Base-by-base conservation (phyloP, 2,113 vertebrate species). In the Arothron firmamentum region DNA sequence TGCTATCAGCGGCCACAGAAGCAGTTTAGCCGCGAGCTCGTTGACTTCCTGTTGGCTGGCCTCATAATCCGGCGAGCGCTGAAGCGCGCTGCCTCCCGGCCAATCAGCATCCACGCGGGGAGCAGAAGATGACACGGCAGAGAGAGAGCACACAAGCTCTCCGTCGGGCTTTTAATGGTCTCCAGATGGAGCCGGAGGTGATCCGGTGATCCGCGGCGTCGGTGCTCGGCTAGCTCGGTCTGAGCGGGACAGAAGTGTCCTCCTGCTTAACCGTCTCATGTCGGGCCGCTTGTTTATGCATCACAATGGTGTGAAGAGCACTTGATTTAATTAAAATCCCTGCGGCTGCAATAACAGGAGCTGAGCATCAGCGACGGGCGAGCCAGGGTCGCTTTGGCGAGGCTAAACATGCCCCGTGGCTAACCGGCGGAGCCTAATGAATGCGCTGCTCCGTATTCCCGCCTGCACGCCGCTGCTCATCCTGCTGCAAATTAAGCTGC, bases 321-420 rank as follows among this genome's bases (percentile, higher is more conserved):
- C 61, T 72, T 52, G 49, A 72, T 75, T 59, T 72, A 62, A 69
- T 75, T 65, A 62, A 75, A 59, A 54, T 38, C 41, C 61, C 20
- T 19, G 19, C 4, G 12, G 64, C 72, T 65, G 56, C 53, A 34
- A 41, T 54, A 72, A 67, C 42, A 70, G 52, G 47, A 56, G 65
- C 65, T 69, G 21, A 70, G 54, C 46, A 66, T 45, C 50, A 19
- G 54, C 17, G 17, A 46, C 67, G 65, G 48, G 52, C 45, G 16
- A 51, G 54, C 63, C 51, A 5, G 59, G 63, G 67, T 67, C 38
- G n/a, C 54, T 53, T 38, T 60, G 67, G 13, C 25, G 65, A 69
- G 45, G 72, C 72, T 69, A 56, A 74, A 69, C 56, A 28, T 68
- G 56, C 63, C 60, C 51, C 12, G 56, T 56, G 65, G 65, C 70